Evolutionary conservation across 2,888 invertebrate genomes (phyloP), one percentile per base, ranked within the genome.

Genomic region (Himalopsyche tibetana): DNA sequence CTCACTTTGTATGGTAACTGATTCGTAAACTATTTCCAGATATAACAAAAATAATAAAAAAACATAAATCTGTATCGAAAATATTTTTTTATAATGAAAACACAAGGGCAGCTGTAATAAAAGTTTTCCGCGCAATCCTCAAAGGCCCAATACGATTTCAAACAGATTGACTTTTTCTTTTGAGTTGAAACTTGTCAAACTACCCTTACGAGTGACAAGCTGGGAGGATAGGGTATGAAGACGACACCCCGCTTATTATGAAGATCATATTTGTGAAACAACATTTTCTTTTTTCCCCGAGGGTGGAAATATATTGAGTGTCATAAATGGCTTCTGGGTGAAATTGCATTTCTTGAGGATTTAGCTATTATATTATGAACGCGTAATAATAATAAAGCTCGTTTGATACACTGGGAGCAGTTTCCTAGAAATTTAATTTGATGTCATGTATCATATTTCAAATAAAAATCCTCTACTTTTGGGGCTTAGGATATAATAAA

Each of bases 251-350:
- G 38, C 84, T 82, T 82, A 83, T 85, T 85, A 85, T 80, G 79
- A 83, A 83, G 86, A 86, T 86, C 83, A 86, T 86, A 86, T 86
- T 86, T 86, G 86, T 69, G 81, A 86, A 84, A 84, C 86, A 86
- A 86, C 83, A 86, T 86, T 86, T 86, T 84, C 84, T 86, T 84
- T 86, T 86, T 69, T 51, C 63, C 63, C 80, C 74, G 40, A 82
- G 84, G 83, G 45, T 84, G 81, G 38, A 63, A 80, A 84, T 84
- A 84, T 80, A 86, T 86, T 83, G 84, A 83, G 86, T 86, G 86
- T 87, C 87, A 80, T 87, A 87, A 86, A 87, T 80, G 84, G 85
- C 87, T 28, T n/a, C 56, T 42, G 80, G 79, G 79, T 63, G 80
- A 86, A 86, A 86, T 84, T 86, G 86, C 86, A 86, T 84, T 86